These are phyloP conservation scores for Eospalax fontanierii DNA, from an alignment of 2,797 vertebrate species.

Conservation along the genomic window DNA sequence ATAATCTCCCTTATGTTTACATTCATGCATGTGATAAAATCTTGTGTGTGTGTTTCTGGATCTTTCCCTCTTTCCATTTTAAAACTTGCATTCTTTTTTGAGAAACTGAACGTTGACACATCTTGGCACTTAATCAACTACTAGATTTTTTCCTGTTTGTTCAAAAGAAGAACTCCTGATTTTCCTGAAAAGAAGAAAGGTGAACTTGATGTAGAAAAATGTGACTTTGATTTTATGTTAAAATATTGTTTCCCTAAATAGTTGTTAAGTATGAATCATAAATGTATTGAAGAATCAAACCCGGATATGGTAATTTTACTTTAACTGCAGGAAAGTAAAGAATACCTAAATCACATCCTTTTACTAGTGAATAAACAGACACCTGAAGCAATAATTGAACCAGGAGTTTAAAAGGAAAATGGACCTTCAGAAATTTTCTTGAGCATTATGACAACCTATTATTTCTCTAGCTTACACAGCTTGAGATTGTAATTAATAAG, in stretches of 20 bases:
- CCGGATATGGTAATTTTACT: conserved; percentile 45
- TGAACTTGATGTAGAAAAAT: conserved; percentile 45
- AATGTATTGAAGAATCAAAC: conserved; percentile 7
- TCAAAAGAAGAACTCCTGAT: conserved; percentile 20
- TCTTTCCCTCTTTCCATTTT: conserved; percentile 15
- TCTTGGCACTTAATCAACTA: background rate
- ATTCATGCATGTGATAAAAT: conserved; percentile 47
- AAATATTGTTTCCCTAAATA: conserved; percentile 23
- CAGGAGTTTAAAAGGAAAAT: conserved; percentile 53
- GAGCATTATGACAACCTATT: background rate
- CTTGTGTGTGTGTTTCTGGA: background rate
- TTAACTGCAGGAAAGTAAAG: conserved; percentile 46
- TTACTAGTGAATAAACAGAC: conserved; percentile 30
- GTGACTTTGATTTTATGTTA: conserved; percentile 56
- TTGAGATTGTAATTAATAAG: conserved; percentile 45
- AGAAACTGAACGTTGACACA: conserved; percentile 35
- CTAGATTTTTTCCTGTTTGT: conserved; percentile 59
- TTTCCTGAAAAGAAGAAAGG: conserved; percentile 54
- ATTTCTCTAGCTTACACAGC: conserved; percentile 17
- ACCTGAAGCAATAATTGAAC: conserved; percentile 62
- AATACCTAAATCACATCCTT: conserved; percentile 23
- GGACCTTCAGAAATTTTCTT: conserved; percentile 33
- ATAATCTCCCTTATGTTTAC: conserved; percentile 36
- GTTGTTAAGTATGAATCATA: conserved; percentile 59
- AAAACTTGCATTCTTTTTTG: conserved; percentile 20